Percentiles rank a stretch among this genome's conserved stretches.
phyloP scores from a whole-genome alignment of 2,888 invertebrate species.

The Drosophila diplacantha region DNA sequence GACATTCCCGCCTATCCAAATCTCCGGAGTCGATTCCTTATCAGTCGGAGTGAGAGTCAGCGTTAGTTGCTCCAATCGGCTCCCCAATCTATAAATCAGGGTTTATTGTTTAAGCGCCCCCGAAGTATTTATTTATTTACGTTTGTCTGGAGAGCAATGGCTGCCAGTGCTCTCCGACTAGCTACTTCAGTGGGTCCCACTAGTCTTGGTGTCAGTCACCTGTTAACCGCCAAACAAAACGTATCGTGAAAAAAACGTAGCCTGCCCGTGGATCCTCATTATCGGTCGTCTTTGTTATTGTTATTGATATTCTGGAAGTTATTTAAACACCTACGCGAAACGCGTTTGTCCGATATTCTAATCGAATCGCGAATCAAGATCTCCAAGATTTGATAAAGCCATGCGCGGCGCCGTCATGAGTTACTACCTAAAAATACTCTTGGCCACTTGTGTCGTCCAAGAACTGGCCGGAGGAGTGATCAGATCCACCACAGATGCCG shows the following conservation, averaged over 20 bases:
- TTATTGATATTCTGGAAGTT: constrained; percentile 28
- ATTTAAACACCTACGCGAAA: constrained; percentile 20
- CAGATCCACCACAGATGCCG: constrained; percentile 29
- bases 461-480: constrained; percentile 23
- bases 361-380: constrained; percentile 42
- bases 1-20: constrained; percentile 10
- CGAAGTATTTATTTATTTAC: constrained; percentile 53
- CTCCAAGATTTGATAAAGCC: constrained; percentile 40
- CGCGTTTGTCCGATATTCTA: constrained; percentile 45
- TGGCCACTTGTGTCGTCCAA: constrained; percentile 37
- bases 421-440: constrained; percentile 60
- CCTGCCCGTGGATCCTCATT: constrained; percentile 31
- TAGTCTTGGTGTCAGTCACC: constrained; percentile 48
- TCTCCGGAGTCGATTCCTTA: constrained; percentile 25
- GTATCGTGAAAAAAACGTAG: constrained; percentile 40
- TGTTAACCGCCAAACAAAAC: constrained; percentile 41
- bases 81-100: constrained; percentile 58
- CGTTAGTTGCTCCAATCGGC: constrained; percentile 28
- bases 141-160: constrained; percentile 24
- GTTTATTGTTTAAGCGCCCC: constrained; percentile 48
- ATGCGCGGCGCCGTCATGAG: constrained; percentile 53
- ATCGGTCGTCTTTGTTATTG: constrained; percentile 48
- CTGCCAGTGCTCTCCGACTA: constrained; percentile 11
- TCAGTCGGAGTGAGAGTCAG: constrained; percentile 32
- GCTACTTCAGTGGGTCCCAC: constrained; percentile 20